Evolutionary conservation across 2,113 vertebrate species (phyloP).

Genomic region (Mustelus asterias): DNA sequence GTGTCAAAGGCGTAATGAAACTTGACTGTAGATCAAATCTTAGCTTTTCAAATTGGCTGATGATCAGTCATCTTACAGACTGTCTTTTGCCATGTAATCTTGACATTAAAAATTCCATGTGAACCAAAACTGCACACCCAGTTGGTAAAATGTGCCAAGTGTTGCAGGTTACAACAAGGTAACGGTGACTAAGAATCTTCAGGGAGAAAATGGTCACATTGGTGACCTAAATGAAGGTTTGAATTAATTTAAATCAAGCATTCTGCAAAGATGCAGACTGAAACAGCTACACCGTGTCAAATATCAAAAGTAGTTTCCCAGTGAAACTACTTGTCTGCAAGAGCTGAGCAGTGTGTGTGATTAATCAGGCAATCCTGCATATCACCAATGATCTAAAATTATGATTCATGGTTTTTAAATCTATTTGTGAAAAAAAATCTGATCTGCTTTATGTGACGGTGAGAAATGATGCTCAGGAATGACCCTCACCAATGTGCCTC

Average conservation of each 20-base stretch:
- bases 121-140: background rate
- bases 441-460: background rate
- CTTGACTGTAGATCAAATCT: background rate
- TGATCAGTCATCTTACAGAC: background rate
- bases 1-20: too few species aligned
- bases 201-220: background rate
- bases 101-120: background rate
- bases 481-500: background rate
- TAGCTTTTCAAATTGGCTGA: background rate
- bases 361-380: background rate
- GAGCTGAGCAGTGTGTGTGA: background rate
- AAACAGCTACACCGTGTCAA: background rate
- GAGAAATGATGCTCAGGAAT: background rate
- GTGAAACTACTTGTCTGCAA: background rate
- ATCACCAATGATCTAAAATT: background rate
- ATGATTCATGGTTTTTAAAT: background rate
- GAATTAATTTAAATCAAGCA: constrained; percentile 4
- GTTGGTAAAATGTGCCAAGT: background rate
- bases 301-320: constrained; percentile 33
- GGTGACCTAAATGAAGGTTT: background rate
- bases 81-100: background rate
- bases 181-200: background rate
- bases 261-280: background rate
- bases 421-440: background rate
- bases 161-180: background rate